phyloP scores from a whole-genome alignment of 2,888 invertebrate genomes.

The Zonitis immaculata region DNA sequence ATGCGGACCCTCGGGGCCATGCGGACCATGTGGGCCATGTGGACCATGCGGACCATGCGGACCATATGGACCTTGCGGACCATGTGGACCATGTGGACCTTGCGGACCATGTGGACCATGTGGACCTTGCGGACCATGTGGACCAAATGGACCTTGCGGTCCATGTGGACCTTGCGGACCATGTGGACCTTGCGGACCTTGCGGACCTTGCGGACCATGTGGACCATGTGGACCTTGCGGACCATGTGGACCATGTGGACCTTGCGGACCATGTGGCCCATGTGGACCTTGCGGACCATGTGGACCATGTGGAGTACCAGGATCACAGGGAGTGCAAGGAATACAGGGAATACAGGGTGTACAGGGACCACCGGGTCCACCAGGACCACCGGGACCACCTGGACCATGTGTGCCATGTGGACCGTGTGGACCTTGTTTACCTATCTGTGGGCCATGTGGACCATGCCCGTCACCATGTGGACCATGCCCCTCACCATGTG shows the following conservation, averaged over 20 bases:
- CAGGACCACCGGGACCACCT: slow-evolving; percentile 48
- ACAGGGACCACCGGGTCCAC: slow-evolving; percentile 20
- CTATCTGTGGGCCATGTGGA: slow-evolving; percentile 24
- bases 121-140: background rate
- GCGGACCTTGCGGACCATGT: slow-evolving; percentile 25
- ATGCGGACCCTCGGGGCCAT: slow-evolving; percentile 43
- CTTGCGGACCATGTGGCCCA: slow-evolving; percentile 4
- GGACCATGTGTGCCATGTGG: slow-evolving; percentile 36
- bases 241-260: slow-evolving; percentile 5
- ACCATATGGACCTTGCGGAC: slow-evolving; percentile 23
- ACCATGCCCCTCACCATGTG: slow-evolving; percentile 26
- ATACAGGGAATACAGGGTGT: no score
- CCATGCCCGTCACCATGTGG: slow-evolving; percentile 18
- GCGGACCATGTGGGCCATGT: slow-evolving; percentile 17
- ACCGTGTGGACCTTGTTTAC: slow-evolving; percentile 46
- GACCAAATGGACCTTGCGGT: slow-evolving; percentile 13
- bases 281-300: no score
- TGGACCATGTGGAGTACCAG: no score
- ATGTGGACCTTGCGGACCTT: slow-evolving; percentile 41
- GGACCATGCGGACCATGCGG: slow-evolving; percentile 27
- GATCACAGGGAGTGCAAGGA: no score
- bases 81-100: slow-evolving; percentile 6
- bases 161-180: slow-evolving; percentile 45
- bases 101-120: slow-evolving; percentile 8
- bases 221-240: slow-evolving; percentile 27